These are phyloP conservation scores for Sinocyclocheilus maitianheensis DNA, from an alignment of 2,113 vertebrate genomes.

Conservation along the genomic window DNA sequence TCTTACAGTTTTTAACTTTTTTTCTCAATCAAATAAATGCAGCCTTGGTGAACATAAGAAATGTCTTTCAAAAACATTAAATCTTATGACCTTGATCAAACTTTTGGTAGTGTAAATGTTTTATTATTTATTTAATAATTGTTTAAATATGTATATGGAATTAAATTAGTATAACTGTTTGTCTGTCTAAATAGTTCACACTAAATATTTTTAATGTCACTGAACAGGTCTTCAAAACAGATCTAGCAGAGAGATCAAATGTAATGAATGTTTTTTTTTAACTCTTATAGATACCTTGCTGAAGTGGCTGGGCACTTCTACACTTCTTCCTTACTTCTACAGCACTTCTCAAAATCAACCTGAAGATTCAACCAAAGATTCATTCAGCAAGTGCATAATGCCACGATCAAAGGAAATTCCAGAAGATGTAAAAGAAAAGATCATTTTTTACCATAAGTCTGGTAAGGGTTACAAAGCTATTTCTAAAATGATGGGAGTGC, in stretches of 20 bases:
- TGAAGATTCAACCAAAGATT: neutral
- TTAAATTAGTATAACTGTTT: no score
- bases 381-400: slow-evolving; percentile 8
- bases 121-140: no score
- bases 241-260: neutral
- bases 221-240: no score
- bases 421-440: slow-evolving; percentile 4
- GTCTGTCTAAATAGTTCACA: no score
- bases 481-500: neutral
- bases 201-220: no score
- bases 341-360: neutral
- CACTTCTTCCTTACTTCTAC: neutral
- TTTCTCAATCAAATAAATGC: no score
- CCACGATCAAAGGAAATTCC: slow-evolving; percentile 12
- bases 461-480: slow-evolving; percentile 30
- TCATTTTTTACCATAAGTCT: neutral
- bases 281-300: neutral
- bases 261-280: neutral
- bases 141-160: no score
- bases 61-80: no score
- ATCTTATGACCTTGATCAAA: no score
- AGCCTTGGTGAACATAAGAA: no score
- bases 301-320: neutral
- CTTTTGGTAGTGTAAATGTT: no score
- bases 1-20: no score